Base-by-base conservation (phyloP, 2,797 vertebrate genomes). In the Mus spretus region DNA sequence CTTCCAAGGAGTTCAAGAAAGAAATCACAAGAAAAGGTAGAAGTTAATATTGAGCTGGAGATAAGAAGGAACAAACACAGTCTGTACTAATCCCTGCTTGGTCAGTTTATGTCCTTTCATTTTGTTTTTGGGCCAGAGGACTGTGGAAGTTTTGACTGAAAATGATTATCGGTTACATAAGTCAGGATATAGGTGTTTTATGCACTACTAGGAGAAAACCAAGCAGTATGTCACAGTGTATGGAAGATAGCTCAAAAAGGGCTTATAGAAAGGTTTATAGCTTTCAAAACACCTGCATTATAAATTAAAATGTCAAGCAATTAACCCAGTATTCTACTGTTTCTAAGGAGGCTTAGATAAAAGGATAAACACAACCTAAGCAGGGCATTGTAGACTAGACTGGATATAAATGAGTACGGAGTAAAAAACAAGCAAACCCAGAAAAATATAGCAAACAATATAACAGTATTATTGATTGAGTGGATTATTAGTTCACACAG, bases 61-160 rank as follows among this genome's bases (percentile, higher is more conserved):
- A 31, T 47, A 86, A 87, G 55, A 81, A 78, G 13, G 53, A 67
- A 79, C 37, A 44, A 14, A n/a, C 9, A 1, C 0, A 57, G 98
- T 98, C 98, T 98, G 98, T 98, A 92, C 98, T 98, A 98, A 98
- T 98, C 20, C 98, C 93, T 96, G 96, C 97, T 63, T 83, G 98
- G 98, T 86, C 55, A 81, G 96, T 86, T 79, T 81, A 92, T 98
- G 98, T 97, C 97, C 98, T 97, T 97, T 93, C 95, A 74, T 20
- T 8, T 13, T 82, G 53, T 34, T 82, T 91, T 13, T 82, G 53
- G 37, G 8, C 12, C 24, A 40, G 50, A 57, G 11, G 63, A 70
- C 63, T 12, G 67, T 63, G 96, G 98, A 97, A 97, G 97, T 53
- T 15, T 70, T 4, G 4, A 50, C 14, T 11, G 0, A 47, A 17